Evolutionary conservation across 2,888 invertebrate species (phyloP), one percentile per base, ranked within the genome.

Genomic region (Lacanobia oleracea): DNA sequence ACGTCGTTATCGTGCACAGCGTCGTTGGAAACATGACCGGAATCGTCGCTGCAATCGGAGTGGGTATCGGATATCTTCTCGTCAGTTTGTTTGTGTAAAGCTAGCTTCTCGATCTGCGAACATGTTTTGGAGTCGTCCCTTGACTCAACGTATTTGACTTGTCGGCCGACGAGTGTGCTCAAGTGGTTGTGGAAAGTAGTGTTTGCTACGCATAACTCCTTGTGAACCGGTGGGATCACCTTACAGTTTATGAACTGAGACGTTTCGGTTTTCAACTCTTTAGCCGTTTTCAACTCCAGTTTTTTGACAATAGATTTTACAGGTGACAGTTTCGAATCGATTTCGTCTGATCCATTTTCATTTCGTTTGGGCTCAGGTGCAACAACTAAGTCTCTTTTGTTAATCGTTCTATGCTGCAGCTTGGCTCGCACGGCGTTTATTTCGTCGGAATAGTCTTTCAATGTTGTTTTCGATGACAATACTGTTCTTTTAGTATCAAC

Each of bases 21-120:
- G 90, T 97, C 98, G 88, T 98, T 98, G 64, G 98, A 98, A 84
- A 98, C 98, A 93, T 98, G 98, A 75, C 98, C 98, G 71, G 98
- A 98, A 94, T 98, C 98, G 87, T 98, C 98, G 72, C 98, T 97
- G 87, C 98, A 97, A 87, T 97, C 97, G 9, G 97, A 97, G 81
- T 96, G 96, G 83, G 97, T 96, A 91, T 97, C 96, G 75, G 96
- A 96, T 91, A 95, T 94, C 90, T 96, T 96, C 86, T 96, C 96
- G 63, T 95, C 94, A 62, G 89, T 86, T 80, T 94, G 94, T 91
- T 96, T 96, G 79, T 92, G 92, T 82, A 93, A 84, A 73, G 89
- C 85, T 71, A 93, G 89, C 90, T 94, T 95, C 71, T 92, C 93
- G 72, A 88, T 87, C 81, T 94, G 94, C 60, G 93, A 91, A 86